Evolutionary conservation across 2,113 vertebrate species (phyloP).

Genomic region (Eidolon helvum): DNA sequence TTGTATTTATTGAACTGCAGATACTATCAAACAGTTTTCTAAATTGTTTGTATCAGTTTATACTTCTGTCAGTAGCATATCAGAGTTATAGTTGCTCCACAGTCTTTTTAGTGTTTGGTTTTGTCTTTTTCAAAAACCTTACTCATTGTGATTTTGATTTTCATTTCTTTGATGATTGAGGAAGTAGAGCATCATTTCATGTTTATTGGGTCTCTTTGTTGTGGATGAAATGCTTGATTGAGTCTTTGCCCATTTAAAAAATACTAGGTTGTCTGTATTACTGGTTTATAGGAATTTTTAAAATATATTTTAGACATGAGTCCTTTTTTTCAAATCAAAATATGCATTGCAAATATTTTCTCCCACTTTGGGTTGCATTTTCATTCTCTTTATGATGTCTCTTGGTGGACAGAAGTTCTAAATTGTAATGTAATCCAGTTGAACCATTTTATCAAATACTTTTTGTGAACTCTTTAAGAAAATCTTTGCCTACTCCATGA

Average conservation of each 20-base stretch:
- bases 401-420: background rate
- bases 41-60: background rate
- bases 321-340: background rate
- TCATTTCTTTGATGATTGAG: background rate
- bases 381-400: background rate
- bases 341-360: background rate
- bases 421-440: background rate
- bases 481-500: background rate
- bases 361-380: background rate
- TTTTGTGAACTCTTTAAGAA: background rate
- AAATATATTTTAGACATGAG: background rate
- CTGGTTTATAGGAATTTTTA: background rate
- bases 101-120: background rate
- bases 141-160: background rate
- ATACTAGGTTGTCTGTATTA: background rate
- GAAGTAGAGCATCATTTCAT: background rate
- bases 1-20: background rate
- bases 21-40: background rate
- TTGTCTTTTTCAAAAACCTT: background rate
- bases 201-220: background rate
- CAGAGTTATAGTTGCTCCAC: background rate
- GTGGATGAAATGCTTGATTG: background rate
- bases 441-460: background rate
- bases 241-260: conserved; percentile 8
- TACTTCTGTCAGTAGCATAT: background rate